Base-by-base conservation (phyloP, 2,797 vertebrate genomes). In the Hippocampus kuda region DNA sequence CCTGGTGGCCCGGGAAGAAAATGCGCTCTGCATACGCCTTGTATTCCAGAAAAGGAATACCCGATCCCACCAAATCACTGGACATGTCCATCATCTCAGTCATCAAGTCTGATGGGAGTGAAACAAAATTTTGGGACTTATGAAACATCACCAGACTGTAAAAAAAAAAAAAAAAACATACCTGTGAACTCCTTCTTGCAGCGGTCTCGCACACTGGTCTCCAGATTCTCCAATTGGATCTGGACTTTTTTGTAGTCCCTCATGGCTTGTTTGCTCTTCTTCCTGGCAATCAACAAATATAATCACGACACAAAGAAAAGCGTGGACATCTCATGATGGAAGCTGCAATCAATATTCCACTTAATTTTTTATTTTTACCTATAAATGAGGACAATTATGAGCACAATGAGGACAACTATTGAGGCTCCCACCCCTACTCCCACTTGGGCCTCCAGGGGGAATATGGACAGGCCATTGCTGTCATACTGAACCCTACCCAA, bases 21-120 rank as follows among this genome's bases (percentile, higher is more conserved):
- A 99, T 94, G 53, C 95, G 93, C 83, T 99, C 96, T 0, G 95
- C 94, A 0, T 98, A 99, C 10, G 91, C 91, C 70, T 92, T 90
- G 80, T 99, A 99, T 81, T 99, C 96, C 72, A 97, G 88, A 89
- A 99, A 95, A 59, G 96, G 96, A 65, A 98, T 98, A 49, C 96
- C 95, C 0, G 94, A 98, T 51, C 96, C 95, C 78, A 95, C 94
- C 63, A 99, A 85, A 76, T 99, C 96, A 82, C 96, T 98, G 77
- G 96, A 97, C 87, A 98, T 93, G 79, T 99, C 96, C 79, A 97
- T 98, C 95, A 99, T 99, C 86, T 99, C 96, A 0, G 96, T 99
- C 96, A 99, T 99, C 70, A 99, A 88, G 84, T 99, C 96, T 99
- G 85, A 41, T 59, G 81, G 68, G 66, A 27, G 18, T 15, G 18